Percentiles rank a stretch among this genome's conserved stretches.
Conservation (phyloP, 2,113 vertebrate genomes). For the Copsychus sechellarum region DNA sequence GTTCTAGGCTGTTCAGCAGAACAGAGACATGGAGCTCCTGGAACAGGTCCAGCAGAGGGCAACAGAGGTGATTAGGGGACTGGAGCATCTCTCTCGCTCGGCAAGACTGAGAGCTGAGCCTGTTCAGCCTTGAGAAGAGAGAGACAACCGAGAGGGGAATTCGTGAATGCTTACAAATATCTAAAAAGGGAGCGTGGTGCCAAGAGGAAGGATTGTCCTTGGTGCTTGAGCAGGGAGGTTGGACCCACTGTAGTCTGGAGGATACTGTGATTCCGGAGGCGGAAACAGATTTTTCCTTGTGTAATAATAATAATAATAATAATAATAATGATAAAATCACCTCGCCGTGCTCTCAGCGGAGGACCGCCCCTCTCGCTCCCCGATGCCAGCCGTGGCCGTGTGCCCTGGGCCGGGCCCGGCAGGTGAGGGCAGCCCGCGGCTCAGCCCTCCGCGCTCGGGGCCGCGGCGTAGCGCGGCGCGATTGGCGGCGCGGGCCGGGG, state of each 20-base stretch:
- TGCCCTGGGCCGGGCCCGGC: no score
- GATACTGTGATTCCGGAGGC: not conserved
- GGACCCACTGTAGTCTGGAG: not conserved
- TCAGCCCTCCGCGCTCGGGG: no score
- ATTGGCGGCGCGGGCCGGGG: no score
- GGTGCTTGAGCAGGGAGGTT: not conserved
- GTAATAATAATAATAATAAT: not conserved
- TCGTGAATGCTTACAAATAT: not conserved
- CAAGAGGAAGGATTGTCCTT: not conserved
- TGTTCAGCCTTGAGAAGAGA: not conserved
- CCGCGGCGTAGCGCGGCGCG: no score
- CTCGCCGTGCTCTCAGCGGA: not conserved
- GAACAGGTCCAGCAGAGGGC: not conserved
- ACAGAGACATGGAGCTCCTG: not conserved
- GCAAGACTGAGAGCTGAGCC: not conserved
- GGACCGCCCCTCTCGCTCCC: no score
- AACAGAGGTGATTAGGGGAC: not conserved
- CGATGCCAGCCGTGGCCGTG: no score
- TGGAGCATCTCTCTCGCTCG: not conserved
- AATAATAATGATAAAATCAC: not conserved
- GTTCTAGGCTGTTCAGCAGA: no score
- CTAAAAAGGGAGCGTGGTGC: not conserved
- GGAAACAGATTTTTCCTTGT: not conserved
- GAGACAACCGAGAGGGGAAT: not conserved
- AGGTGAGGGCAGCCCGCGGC: no score